A percentile compares a stretch with the other conserved stretches of the same genome.
These are phyloP conservation scores for Enteromius argenteus DNA, from an alignment of 2,797 vertebrate genomes.

Conservation along the genomic window DNA sequence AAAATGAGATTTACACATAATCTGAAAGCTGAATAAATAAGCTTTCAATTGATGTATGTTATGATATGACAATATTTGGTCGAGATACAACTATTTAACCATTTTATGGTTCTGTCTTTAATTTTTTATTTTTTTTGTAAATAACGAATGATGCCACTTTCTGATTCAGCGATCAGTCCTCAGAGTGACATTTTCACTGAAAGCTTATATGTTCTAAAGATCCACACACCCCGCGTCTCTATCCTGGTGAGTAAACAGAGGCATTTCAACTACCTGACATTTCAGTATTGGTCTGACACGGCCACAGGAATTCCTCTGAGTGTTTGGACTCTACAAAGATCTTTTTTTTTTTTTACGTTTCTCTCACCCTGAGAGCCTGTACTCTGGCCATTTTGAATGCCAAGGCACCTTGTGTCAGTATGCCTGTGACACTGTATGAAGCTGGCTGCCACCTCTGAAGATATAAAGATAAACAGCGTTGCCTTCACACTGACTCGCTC, in stretches of 20 bases:
- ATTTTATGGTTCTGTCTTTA: background rate
- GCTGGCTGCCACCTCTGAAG: constrained; percentile 10
- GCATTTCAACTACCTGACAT: constrained; percentile 54
- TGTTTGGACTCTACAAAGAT: constrained; percentile 65
- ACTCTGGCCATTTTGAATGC: constrained; percentile 26
- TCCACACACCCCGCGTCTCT: constrained; percentile 9
- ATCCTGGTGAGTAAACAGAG: constrained; percentile 31
- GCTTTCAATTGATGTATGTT: too few relatives aligned
- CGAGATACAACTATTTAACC: background rate
- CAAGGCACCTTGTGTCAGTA: constrained; percentile 17
- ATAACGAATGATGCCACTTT: background rate
- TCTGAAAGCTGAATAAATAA: too few relatives aligned
- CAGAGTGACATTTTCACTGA: constrained; percentile 40
- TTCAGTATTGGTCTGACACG: constrained; percentile 34
- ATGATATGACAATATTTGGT: too few relatives aligned
- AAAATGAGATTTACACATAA: too few relatives aligned
- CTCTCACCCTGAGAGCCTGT: constrained; percentile 56
- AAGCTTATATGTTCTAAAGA: constrained; percentile 30
- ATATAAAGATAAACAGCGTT: constrained; percentile 29
- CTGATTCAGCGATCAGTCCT: background rate
- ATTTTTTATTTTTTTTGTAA: background rate
- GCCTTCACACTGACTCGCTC: constrained; percentile 28
- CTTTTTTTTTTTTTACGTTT: constrained; percentile 60
- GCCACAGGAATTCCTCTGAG: constrained; percentile 48
- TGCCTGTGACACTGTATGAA: constrained; percentile 39